Evolutionary conservation across 2,888 invertebrate species (phyloP), one percentile per base, ranked within the genome.

Genomic region (Lepidocyrtoides sp.): DNA sequence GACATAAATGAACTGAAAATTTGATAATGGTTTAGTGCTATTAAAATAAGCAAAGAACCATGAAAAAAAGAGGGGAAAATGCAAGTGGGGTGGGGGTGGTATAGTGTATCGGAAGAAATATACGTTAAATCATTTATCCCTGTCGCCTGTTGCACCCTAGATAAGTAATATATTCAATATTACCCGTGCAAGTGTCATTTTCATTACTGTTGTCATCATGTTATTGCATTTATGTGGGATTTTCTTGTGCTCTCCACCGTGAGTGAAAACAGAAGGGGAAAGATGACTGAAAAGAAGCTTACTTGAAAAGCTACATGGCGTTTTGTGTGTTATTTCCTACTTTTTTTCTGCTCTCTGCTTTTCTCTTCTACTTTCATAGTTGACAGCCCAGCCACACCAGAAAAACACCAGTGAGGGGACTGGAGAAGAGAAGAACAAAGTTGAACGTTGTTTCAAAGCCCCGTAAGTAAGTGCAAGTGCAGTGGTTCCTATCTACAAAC

Each of bases 91-190:
- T 69, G 36, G n/a, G n/a, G n/a, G 36, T 7, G 32, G 48, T 23
- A 20, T 20, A 36, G 17, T 72, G 63, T 51, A 48, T 75, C 63
- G 44, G 63, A 48, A 54, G 60, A 20, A 48, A 75, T 36, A 69
- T 81, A 20, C n/a, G 72, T 69, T 89, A 69, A 82, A 81, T 72
- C 89, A 89, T 89, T 89, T 89, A 82, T 89, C 82, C 72, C 54
- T 89, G 89, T 89, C 83, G 89, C 89, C 89, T 89, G 89, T 89
- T 89, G 89, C 89, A 75, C 89, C 75, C 83, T 14, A 60, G 89
- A 89, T 89, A 89, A 89, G 82, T 87, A 84, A 84, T 54, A 75
- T 86, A 75, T 86, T 75, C 86, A 41, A 86, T 75, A 75, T 32
- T 41, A 60, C 29, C 69, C 41, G 32, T 72, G 32, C 3, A 84